These are phyloP conservation scores for Brevipalpus yothersi DNA, from an alignment of 1,140 invertebrate genomes.

Conservation along the genomic window DNA sequence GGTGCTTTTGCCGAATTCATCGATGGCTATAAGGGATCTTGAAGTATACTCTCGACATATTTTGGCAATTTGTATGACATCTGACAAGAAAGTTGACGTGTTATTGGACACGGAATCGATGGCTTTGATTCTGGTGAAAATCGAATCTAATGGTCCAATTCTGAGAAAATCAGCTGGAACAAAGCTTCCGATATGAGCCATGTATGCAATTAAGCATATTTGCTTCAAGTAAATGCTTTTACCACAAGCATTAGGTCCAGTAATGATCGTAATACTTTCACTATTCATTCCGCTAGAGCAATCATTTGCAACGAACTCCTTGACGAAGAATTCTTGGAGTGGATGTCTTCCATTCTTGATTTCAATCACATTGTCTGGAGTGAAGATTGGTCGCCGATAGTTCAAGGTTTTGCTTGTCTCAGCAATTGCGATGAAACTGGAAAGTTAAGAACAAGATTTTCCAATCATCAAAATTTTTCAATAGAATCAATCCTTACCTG, in stretches of 20 bases:
- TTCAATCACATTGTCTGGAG: conserved; percentile 28
- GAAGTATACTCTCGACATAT: conserved; percentile 34
- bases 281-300: conserved; percentile 34
- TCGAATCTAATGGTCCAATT: conserved; percentile 40
- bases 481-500: conserved; percentile 29
- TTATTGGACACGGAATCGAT: conserved; percentile 47
- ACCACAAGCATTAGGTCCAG: conserved; percentile 68
- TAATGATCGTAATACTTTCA: conserved; percentile 46
- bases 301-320: conserved; percentile 36
- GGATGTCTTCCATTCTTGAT: conserved; percentile 52
- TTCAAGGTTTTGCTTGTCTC: conserved; percentile 38
- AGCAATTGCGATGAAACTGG: conserved; percentile 43
- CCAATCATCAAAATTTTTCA: neutral
- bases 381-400: conserved; percentile 38
- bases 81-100: conserved; percentile 60
- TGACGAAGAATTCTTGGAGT: conserved; percentile 30
- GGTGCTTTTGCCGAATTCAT: conserved; percentile 79
- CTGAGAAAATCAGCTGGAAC: conserved; percentile 49
- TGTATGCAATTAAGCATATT: conserved; percentile 42
- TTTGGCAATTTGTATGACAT: conserved; percentile 50
- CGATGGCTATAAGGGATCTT: conserved; percentile 49
- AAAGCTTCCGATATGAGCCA: conserved; percentile 68
- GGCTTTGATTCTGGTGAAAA: conserved; percentile 44
- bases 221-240: conserved; percentile 79
- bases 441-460: conserved; percentile 4